Conservation (phyloP, 2,888 invertebrate species). For the Eulithis prunata region DNA sequence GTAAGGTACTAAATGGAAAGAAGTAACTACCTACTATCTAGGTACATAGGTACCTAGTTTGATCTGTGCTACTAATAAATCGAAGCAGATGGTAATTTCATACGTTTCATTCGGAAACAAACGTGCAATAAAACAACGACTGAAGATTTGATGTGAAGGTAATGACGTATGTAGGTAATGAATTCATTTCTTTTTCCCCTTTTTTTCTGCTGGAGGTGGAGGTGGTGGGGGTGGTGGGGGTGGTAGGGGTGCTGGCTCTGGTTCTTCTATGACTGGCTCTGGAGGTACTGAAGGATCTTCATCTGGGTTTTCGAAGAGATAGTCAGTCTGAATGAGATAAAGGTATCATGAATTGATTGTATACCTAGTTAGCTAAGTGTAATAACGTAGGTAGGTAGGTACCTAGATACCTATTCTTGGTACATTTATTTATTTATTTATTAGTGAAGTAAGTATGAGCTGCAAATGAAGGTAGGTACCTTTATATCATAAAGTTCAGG, state of each 20-base stretch:
- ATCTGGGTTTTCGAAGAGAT: constrained; percentile 66
- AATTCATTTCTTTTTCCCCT: constrained; percentile 24
- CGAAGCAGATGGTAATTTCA: no score
- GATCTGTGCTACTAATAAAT: no score
- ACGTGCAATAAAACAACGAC: no score
- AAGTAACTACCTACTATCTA: no score
- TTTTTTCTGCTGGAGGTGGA: constrained; percentile 32
- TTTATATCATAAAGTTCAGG: constrained; percentile 67
- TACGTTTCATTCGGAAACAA: no score
- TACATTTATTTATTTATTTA: no score
- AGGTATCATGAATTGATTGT: neutral
- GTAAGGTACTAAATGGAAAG: no score
- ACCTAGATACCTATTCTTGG: no score
- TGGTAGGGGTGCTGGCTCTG: constrained; percentile 40
- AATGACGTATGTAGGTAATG: neutral
- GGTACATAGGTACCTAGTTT: no score
- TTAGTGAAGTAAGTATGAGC: no score
- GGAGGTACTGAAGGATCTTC: constrained; percentile 73
- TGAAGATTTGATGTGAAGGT: neutral
- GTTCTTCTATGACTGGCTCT: constrained; percentile 46
- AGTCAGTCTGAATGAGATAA: constrained; percentile 57
- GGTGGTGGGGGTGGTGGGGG: constrained; percentile 41
- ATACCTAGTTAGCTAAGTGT: no score
- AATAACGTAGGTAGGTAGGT: no score
- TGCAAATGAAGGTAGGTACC: constrained; percentile 42